Evolutionary conservation across 1,140 invertebrate species (phyloP).

Genomic region (Maniola jurtina): DNA sequence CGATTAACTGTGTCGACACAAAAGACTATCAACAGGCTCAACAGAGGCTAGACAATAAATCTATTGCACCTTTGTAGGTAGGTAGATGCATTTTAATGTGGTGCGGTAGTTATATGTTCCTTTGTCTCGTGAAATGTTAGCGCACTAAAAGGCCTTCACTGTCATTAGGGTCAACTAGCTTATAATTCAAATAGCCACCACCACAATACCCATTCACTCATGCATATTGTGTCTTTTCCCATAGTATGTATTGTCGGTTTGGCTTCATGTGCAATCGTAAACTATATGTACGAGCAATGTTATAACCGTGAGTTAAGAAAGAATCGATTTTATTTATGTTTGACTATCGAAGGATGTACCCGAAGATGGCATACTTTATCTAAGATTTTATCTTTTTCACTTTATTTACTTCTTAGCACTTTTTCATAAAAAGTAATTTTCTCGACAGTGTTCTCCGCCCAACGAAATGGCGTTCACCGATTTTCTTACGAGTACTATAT

Average conservation of each 20-base stretch:
- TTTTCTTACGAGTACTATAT: too few relatives aligned
- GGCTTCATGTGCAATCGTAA: not conserved
- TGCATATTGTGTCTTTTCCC: not conserved
- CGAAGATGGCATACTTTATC: too few relatives aligned
- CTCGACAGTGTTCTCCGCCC: too few relatives aligned
- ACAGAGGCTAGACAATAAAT: conserved; percentile 29
- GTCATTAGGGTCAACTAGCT: conserved; percentile 56
- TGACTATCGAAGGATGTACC: too few relatives aligned
- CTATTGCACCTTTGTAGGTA: conserved; percentile 18
- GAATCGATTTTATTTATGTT: too few relatives aligned
- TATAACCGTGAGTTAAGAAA: too few relatives aligned
- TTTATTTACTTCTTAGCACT: too few relatives aligned
- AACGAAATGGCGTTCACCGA: too few relatives aligned
- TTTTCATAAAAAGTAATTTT: too few relatives aligned
- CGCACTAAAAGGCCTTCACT: conserved; percentile 43
- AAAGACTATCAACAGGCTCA: conserved; percentile 19
- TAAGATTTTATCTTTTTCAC: too few relatives aligned
- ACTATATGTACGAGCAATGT: too few relatives aligned
- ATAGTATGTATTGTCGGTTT: not conserved
- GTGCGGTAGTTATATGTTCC: conserved; percentile 25
- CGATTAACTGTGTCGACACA: conserved; percentile 10
- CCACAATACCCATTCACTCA: conserved; percentile 3
- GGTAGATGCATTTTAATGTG: conserved; percentile 21
- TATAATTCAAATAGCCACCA: conserved; percentile 10
- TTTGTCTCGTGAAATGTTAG: conserved; percentile 35